Base-by-base conservation (phyloP, 2,888 invertebrate genomes). In the Lagria hirta region DNA sequence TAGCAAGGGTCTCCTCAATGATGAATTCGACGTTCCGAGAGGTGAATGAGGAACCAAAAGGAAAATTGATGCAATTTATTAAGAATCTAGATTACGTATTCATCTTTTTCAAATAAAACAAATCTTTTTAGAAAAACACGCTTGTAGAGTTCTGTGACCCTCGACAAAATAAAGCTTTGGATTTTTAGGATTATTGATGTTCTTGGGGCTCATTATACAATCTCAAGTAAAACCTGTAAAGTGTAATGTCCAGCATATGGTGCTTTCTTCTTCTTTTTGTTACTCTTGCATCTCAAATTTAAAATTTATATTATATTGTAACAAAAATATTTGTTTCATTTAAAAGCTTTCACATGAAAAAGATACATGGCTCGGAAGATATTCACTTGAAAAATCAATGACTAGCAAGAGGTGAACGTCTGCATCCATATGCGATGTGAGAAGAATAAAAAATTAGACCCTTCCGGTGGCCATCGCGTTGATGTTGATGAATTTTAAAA, bases 401-500 rank as follows among this genome's bases (percentile, higher is more conserved):
- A 22, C 18, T 17, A 24, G 30, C 28, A 37, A 40, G 30, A 43
- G 35, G 48, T 48, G 43, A 34, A 36, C 48, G 48, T 37, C 38
- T 51, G 48, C 53, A 49, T 53, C 48, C 51, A 49, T 53, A 55
- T 55, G 52, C 51, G 53, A 55, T 55, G 55, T 46, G 55, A 43
- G 42, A 30, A 40, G 55, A 55, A 53, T 55, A 53, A 52, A 55
- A 50, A 55, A 55, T 55, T 53, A 54, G 54, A 43, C 51, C 51
- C 53, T 53, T 55, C 55, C 55, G 55, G 55, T 51, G 32, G 52
- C 45, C 45, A 45, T 47, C 41, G 44, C 40, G 48, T 47, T 54
- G 47, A 47, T 50, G 50, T 44, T 50, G 53, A 55, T 55, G 55
- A 55, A 55, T 55, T 55, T 49, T 51, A 53, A 55, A 50, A 51